Evolutionary conservation across 2,113 vertebrate genomes (phyloP), one percentile per base, ranked within the genome.

Genomic region (Gnathonemus longibarbis): DNA sequence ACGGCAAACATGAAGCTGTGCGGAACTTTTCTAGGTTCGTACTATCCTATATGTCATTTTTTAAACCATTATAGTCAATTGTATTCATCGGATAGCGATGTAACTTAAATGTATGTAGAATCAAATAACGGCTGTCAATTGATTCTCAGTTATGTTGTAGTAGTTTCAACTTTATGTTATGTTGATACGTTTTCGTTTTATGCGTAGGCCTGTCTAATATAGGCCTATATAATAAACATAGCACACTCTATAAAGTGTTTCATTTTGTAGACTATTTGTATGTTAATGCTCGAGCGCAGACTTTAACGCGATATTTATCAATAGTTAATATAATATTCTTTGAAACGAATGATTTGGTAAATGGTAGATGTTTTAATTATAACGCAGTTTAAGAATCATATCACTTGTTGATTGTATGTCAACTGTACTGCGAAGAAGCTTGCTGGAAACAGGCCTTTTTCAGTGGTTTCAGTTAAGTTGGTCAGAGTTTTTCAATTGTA

Each of bases 21-120:
- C 90, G 96, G 96, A 95, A 95, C 94, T 90, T 99, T 99, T 94
- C 95, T 99, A 92, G 98, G 98, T 99, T 95, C 92, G 98, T 98
- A 95, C 89, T 89, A 21, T 52, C 92, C 10, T 87, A 66, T 88
- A 80, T 39, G 74, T 80, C 35, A 17, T 19, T 7, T 35, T 48
- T 42, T 80, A 7, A 42, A 80, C 4, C 35, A 11, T 42, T 19
- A 39, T 42, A 39, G 35, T 42, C 35, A 17, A 39, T 15, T 19
- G 31, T 80, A 19, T 80, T 42, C 74, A 1, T 39, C 35, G 15
- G 35, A 70, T 70, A 70, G 62, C 62, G 10, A 70, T 70, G 35
- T 80, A 80, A 80, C 74, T 42, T 35, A 80, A 80, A 80, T 80
- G 74, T 39, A 42, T 42, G 74, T 19, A 80, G 35, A 42, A 42